Base-by-base conservation (phyloP, 2,113 vertebrate genomes). In the Sorex araneus region DNA sequence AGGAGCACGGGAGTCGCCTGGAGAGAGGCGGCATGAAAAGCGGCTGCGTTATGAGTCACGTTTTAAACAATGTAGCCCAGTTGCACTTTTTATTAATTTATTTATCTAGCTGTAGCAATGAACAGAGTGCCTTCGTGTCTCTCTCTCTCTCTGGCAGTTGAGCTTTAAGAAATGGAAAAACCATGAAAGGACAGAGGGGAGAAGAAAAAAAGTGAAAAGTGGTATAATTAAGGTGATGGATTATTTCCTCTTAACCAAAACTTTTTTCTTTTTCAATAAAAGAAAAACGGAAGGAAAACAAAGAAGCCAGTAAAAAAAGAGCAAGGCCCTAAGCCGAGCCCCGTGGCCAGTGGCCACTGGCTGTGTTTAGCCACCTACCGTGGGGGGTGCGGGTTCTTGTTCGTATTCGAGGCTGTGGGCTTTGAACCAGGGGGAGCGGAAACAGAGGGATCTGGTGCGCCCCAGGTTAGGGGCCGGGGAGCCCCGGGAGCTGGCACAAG, bases 231-330 rank as follows among this genome's bases (percentile, higher is more conserved):
- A 93, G 93, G 96, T 95, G 95, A 97, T 97, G 80, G 67, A 96
- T 95, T 95, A 91, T 97, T 97, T 95, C 95, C 93, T 90, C 91
- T 95, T 80, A 94, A 93, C 94, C 79, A 28, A 93, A 95, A 92
- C 80, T 96, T 90, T 87, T 78, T 76, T 28, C 15, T 63, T 63
- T 63, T 63, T 76, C 92, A 87, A 73, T 97, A 82, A 89, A 94
- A 95, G 78, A 91, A 79, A 67, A 95, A 93, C 85, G 96, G 97
- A 95, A 74, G 66, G 88, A 60, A 57, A 95, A 89, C 43, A 90
- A 87, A 96, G 94, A 87, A 96, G 91, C 95, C 95, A 97, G 91
- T 95, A 94, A 97, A 97, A 96, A 96, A 93, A 96, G n/a, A 75
- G 16, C 63, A 96, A 88, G 88, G 78, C 77, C 92, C 79, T 96